These are phyloP conservation scores for Acarapis woodi DNA, from an alignment of 1,140 invertebrate genomes.

Conservation along the genomic window DNA sequence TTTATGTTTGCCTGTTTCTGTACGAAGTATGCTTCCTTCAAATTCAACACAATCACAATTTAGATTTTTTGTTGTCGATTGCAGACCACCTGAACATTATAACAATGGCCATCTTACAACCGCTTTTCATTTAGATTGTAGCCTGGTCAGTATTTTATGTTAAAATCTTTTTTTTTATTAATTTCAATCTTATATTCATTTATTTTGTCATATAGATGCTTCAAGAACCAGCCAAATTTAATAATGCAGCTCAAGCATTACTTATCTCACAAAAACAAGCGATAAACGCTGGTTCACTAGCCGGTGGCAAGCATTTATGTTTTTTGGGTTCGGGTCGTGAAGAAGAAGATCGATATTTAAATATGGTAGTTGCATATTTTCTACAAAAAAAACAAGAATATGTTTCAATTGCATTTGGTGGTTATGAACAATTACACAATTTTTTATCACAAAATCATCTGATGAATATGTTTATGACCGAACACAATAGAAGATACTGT, in stretches of 20 bases:
- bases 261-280: conserved; percentile 65
- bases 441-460: conserved; percentile 13
- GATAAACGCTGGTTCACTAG: conserved; percentile 50
- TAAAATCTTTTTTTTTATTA: not conserved
- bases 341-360: conserved; percentile 82
- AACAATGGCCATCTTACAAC: conserved; percentile 83
- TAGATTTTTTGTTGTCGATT: conserved; percentile 88
- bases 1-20: conserved; percentile 72
- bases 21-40: conserved; percentile 20
- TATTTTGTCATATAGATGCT: conserved; percentile 33
- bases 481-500: conserved; percentile 16
- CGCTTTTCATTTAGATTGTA: conserved; percentile 89
- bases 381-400: conserved; percentile 72
- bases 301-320: conserved; percentile 81
- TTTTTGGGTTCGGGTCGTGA: conserved; percentile 81
- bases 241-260: conserved; percentile 73
- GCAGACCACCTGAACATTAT: conserved; percentile 79
- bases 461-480: conserved; percentile 14
- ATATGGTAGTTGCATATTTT: conserved; percentile 94
- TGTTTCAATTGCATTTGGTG: conserved; percentile 67
- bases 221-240: conserved; percentile 74
- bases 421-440: conserved; percentile 32
- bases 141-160: conserved; percentile 28
- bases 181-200: conserved; percentile 5
- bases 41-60: conserved; percentile 5